Evolutionary conservation across 2,113 vertebrate genomes (phyloP).

Genomic region (Struthidea cinerea): DNA sequence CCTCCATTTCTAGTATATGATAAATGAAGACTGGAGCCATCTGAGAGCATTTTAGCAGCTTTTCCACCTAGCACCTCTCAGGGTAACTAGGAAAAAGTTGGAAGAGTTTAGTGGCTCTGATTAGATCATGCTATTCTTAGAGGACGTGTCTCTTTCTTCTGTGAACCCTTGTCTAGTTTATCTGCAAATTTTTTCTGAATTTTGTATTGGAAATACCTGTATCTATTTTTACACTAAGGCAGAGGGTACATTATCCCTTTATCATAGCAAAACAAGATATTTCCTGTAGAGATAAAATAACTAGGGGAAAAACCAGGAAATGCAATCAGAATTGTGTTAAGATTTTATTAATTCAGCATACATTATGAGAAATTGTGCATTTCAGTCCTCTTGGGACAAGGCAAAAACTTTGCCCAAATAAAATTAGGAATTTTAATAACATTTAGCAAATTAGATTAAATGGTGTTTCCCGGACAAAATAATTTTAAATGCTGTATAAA

Average conservation of each 20-base stretch:
- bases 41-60: neutral
- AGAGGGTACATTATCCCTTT: neutral
- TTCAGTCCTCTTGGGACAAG: neutral
- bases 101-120: neutral
- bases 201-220: neutral
- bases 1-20: neutral
- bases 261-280: neutral
- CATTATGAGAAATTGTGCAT: neutral
- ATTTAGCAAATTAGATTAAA: neutral
- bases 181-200: neutral
- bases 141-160: neutral
- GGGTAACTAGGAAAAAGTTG: neutral
- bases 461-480: neutral
- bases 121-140: neutral
- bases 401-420: neutral
- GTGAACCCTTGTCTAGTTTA: neutral
- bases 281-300: neutral
- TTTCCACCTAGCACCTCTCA: neutral
- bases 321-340: neutral
- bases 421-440: neutral
- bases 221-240: neutral
- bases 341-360: neutral
- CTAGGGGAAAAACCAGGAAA: neutral
- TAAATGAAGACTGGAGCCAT: neutral
- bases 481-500: neutral